Conservation (phyloP, 2,797 vertebrate genomes). For the Bovichtus diacanthus region DNA sequence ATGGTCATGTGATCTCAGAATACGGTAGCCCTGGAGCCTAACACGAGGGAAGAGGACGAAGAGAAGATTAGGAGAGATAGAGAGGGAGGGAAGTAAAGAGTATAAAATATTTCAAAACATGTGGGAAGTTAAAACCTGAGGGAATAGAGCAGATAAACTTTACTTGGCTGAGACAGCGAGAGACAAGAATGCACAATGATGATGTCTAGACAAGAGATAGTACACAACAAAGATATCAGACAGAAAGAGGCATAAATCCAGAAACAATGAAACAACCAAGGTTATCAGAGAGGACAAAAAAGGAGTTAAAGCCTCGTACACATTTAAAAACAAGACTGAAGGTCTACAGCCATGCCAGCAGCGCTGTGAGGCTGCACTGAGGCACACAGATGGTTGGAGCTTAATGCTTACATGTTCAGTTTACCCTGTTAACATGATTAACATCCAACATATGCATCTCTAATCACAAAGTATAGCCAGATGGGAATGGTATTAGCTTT, state of each 20-base stretch:
- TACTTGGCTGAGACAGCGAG: constrained; percentile 7
- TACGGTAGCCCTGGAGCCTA: constrained; percentile 90
- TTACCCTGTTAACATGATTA: background rate
- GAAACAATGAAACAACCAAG: background rate
- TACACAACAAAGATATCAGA: constrained; percentile 16
- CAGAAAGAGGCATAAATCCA: constrained; percentile 2
- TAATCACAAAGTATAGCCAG: background rate
- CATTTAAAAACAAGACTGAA: background rate
- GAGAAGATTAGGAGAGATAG: constrained; percentile 11
- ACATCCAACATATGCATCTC: background rate
- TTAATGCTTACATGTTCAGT: background rate
- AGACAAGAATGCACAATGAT: constrained; percentile 24
- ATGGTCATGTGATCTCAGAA: constrained; percentile 94
- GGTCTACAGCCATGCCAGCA: background rate
- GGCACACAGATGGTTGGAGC: too few species aligned
- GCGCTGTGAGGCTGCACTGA: background rate
- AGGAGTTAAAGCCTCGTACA: background rate
- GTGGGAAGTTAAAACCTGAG: constrained; percentile 4
- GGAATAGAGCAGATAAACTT: background rate
- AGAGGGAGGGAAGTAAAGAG: constrained; percentile 6
- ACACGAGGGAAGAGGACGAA: constrained; percentile 5
- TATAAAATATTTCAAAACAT: background rate
- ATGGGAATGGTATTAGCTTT: background rate
- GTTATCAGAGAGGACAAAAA: constrained; percentile 8
- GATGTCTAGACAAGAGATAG: constrained; percentile 10